phyloP scores from a whole-genome alignment of 2,797 vertebrate species.

The Tokudaia tokunoshimensis region DNA sequence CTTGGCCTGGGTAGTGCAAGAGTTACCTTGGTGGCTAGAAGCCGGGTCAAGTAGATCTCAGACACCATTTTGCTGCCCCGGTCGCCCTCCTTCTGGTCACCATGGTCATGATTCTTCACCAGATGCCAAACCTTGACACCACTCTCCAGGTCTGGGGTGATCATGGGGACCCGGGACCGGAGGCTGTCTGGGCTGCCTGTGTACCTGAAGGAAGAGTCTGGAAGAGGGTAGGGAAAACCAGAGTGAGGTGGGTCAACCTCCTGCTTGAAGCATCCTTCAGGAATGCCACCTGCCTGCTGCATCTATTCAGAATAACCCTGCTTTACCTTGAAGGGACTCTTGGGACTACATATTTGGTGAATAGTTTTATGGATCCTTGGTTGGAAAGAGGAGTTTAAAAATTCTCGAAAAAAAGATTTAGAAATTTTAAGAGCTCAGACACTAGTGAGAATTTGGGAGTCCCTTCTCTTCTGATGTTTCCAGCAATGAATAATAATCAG shows the following conservation, averaged over 20 bases:
- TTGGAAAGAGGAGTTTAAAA: background rate
- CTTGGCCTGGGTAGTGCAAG: background rate
- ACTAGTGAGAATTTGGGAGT: background rate
- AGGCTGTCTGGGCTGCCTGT: constrained; percentile 98
- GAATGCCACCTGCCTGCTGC: background rate
- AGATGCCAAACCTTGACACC: constrained; percentile 99
- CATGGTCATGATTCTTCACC: constrained; percentile 99
- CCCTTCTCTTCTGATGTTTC: background rate
- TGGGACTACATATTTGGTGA: background rate
- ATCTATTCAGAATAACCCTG: background rate
- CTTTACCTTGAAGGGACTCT: background rate
- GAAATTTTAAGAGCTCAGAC: constrained; percentile 37
- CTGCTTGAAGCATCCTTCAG: background rate
- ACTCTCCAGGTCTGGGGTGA: constrained; percentile 98
- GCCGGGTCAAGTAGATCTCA: constrained; percentile 98
- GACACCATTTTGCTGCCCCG: constrained; percentile 99
- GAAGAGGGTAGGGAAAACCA: background rate
- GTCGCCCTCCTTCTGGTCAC: constrained; percentile 99
- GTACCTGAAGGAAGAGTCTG: constrained; percentile 98
- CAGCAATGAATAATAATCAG: constrained; percentile 18
- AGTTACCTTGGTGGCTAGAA: constrained; percentile 96
- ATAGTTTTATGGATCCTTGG: constrained; percentile 10
- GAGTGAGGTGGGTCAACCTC: background rate
- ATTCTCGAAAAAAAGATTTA: constrained; percentile 44
- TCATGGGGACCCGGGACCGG: constrained; percentile 97